Evolutionary conservation across 1,140 invertebrate genomes (phyloP), one percentile per base, ranked within the genome.

Genomic region (Ostrea edulis): DNA sequence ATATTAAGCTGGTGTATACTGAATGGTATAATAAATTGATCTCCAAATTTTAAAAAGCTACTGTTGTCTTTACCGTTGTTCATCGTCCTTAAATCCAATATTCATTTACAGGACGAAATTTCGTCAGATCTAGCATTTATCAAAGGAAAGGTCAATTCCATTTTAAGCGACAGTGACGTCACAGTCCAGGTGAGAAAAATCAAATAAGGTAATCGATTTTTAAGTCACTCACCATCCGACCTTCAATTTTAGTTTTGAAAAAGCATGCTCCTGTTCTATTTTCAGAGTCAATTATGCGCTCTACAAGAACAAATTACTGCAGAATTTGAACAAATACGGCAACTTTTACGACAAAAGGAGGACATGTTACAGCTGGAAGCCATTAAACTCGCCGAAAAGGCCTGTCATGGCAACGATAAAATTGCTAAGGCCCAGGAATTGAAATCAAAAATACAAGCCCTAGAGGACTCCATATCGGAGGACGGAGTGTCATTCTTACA

Each of bases 361-460:
- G 68, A 77, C 25, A 4, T 1, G 3, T 77, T 77, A 29, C 68
- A 35, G 14, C 68, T 77, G 25, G 68, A 77, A 12, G 68, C 68
- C 25, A 77, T 77, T 77, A 77, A 77, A 77, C 68, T 77, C 11
- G 68, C 68, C 25, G 68, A 77, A 29, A 77, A 77, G 12, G 68
- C 68, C 68, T 77, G 68, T 35, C 68, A 77, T 77, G 68, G 68
- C 25, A 25, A 77, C 68, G 68, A 77, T 77, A 77, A 77, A 77
- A 77, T 77, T 29, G 68, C 68, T 25, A 77, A 77, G 25, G 68
- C 68, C 12, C 68, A 77, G 68, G 68, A 77, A 77, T 25, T 77
- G 29, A 77, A 77, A 25, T 12, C 29, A 17, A 77, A 77, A 77
- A 77, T 77, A 9, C 25, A 25, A 2, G 68, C 22, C 25, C 68